Evolutionary conservation across 2,113 vertebrate species (phyloP).

Genomic region (rabbit (Oryctolagus cuniculus)): mOryCun1.1 NC_091443.1:45151001-45151500

Average conservation of each 20-base stretch:
- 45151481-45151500: background rate
- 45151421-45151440: background rate
- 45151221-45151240: background rate
- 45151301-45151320: background rate
- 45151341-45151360: background rate
- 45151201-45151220: background rate
- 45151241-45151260: background rate
- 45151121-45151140: background rate
- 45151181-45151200: background rate
- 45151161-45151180: conserved; percentile 32
- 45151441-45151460: conserved; percentile 19
- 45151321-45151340: background rate
- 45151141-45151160: background rate
- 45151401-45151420: background rate
- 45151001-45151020: background rate
- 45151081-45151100: background rate
- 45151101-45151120: background rate
- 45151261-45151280: background rate
- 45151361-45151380: background rate
- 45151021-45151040: background rate
- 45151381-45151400: background rate
- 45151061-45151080: background rate
- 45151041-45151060: background rate
- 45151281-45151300: background rate
- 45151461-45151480: background rate